Conservation (phyloP, 2,888 invertebrate genomes). For the Ichneumoninae sp. region DNA sequence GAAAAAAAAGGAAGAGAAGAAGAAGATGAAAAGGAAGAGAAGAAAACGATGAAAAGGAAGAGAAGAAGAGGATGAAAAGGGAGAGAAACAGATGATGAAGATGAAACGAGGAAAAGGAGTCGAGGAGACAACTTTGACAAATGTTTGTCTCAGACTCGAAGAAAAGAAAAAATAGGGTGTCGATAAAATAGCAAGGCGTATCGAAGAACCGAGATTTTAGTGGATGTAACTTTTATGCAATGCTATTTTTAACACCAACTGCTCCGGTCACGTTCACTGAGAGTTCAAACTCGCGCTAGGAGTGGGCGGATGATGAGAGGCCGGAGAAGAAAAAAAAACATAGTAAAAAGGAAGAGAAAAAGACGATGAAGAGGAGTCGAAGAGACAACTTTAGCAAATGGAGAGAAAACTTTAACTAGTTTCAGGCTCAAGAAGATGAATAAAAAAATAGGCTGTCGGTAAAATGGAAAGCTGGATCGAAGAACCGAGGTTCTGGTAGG, state of each 20-base stretch:
- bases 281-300: slow-evolving; percentile 6
- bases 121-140: too few relatives aligned
- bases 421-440: background rate
- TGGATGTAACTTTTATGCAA: background rate
- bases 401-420: too few relatives aligned
- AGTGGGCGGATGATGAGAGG: slow-evolving; percentile 36
- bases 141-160: background rate
- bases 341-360: too few relatives aligned
- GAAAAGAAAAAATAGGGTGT: background rate
- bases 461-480: background rate
- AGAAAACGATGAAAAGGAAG: too few relatives aligned
- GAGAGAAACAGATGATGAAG: too few relatives aligned
- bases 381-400: too few relatives aligned
- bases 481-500: background rate
- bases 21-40: too few relatives aligned
- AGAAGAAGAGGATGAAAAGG: too few relatives aligned
- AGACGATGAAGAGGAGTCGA: too few relatives aligned
- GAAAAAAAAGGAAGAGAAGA: background rate
- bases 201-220: background rate
- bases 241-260: background rate
- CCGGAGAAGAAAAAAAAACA: slow-evolving; percentile 4
- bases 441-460: background rate
- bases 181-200: background rate
- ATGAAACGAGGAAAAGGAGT: too few relatives aligned
- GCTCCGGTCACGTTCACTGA: too few relatives aligned